Conservation (phyloP, 1,140 invertebrate species). For the Lutraria rhynchaena region DNA sequence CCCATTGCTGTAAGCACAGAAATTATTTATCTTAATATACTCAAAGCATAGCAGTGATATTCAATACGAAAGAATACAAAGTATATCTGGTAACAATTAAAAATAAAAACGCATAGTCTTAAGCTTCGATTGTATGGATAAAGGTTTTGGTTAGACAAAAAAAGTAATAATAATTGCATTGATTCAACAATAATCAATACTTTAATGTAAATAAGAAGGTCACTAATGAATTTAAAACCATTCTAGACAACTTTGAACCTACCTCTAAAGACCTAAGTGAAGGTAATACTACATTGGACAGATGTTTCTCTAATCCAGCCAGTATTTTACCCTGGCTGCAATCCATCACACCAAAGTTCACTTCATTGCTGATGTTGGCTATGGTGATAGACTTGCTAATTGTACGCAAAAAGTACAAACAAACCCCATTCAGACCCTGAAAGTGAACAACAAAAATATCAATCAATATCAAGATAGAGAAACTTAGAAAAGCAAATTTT, state of each 20-base stretch:
- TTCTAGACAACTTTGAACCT: neutral
- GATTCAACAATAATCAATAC: too few relatives aligned
- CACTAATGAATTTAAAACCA: too few relatives aligned
- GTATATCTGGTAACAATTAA: too few relatives aligned
- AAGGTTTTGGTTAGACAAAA: too few relatives aligned
- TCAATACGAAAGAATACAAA: too few relatives aligned
- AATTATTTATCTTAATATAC: too few relatives aligned
- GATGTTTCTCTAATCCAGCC: conserved; percentile 91
- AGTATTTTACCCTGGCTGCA: conserved; percentile 90
- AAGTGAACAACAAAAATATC: conserved; percentile 31
- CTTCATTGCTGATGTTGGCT: conserved; percentile 92
- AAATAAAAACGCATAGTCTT: too few relatives aligned
- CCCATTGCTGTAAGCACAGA: conserved; percentile 73
- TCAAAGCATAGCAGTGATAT: too few relatives aligned
- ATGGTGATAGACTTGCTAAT: conserved; percentile 89
- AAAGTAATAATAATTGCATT: too few relatives aligned
- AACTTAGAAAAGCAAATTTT: too few relatives aligned
- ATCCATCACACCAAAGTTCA: conserved; percentile 92
- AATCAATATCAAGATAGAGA: neutral
- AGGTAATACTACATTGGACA: conserved; percentile 92
- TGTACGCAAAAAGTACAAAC: conserved; percentile 93
- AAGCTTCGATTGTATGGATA: too few relatives aligned
- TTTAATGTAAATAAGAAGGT: too few relatives aligned
- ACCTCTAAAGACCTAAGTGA: conserved; percentile 83
- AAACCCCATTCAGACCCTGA: conserved; percentile 90